These are phyloP conservation scores for Apis mellifera DNA, from an alignment of 1,140 invertebrate genomes.

Conservation along the genomic window DNA sequence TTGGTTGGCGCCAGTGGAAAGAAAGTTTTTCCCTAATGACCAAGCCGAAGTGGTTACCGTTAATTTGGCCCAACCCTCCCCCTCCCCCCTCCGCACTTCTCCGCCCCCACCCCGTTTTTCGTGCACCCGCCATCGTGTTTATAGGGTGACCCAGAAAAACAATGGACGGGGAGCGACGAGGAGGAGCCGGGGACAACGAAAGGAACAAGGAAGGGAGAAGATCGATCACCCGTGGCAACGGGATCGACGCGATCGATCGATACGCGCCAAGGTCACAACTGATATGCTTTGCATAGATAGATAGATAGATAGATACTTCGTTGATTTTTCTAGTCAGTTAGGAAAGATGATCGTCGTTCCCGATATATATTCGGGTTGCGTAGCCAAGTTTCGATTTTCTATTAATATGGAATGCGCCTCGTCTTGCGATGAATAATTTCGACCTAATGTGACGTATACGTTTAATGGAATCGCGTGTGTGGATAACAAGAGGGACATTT, in stretches of 20 bases:
- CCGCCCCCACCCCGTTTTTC: slow-evolving; percentile 43
- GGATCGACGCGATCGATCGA: slow-evolving; percentile 45
- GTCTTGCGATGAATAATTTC: slow-evolving; percentile 32
- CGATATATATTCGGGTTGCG: slow-evolving; percentile 6
- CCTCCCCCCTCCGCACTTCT: slow-evolving; percentile 8
- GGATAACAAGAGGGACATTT: background rate
- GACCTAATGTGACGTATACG: background rate
- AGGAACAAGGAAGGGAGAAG: background rate
- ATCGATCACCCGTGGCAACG: slow-evolving; percentile 45
- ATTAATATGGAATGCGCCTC: slow-evolving; percentile 29
- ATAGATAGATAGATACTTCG: too few species aligned
- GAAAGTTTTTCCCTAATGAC: slow-evolving; percentile 77
- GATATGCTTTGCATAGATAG: slow-evolving; percentile 31
- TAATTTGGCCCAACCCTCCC: slow-evolving; percentile 70
- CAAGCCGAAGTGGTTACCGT: slow-evolving; percentile 74
- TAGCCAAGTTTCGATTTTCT: background rate
- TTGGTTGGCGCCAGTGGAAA: slow-evolving; percentile 72
- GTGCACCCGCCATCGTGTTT: slow-evolving; percentile 60
- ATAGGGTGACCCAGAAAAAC: slow-evolving; percentile 78
- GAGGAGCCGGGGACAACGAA: background rate
- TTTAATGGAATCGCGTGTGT: background rate
- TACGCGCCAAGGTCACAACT: slow-evolving; percentile 35
- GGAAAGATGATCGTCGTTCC: slow-evolving; percentile 36
- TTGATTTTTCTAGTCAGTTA: background rate
- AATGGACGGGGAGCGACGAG: slow-evolving; percentile 30